Evolutionary conservation across 2,888 invertebrate species (phyloP).

Genomic region (Lypha dubia): DNA sequence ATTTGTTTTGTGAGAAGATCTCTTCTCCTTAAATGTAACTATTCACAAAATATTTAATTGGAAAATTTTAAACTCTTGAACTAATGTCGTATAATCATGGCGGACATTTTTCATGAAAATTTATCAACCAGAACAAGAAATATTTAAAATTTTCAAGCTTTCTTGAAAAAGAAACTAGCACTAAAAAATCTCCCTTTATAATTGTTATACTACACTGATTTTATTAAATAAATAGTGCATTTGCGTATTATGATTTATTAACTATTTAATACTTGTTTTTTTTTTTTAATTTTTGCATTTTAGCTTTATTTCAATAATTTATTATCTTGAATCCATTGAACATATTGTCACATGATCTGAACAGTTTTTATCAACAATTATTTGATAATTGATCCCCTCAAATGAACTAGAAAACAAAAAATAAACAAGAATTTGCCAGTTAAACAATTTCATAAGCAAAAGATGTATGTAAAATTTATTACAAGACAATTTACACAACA

Average conservation of each 20-base stretch:
- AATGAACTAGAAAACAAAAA: slow-evolving; percentile 23
- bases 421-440: slow-evolving; percentile 17
- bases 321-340: slow-evolving; percentile 32
- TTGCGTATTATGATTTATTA: slow-evolving; percentile 5
- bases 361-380: slow-evolving; percentile 24
- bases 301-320: neutral
- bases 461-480: neutral
- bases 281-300: slow-evolving; percentile 26
- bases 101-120: too few species aligned
- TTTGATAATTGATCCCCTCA: slow-evolving; percentile 45
- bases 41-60: too few species aligned
- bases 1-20: too few species aligned
- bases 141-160: neutral
- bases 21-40: too few species aligned
- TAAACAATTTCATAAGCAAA: slow-evolving; percentile 9
- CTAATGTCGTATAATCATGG: too few species aligned
- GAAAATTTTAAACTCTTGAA: too few species aligned
- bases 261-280: slow-evolving; percentile 20
- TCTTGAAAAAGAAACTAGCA: neutral
- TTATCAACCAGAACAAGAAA: too few species aligned
- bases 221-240: slow-evolving; percentile 1
- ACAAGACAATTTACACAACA: slow-evolving; percentile 11
- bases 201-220: slow-evolving; percentile 1
- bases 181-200: neutral
- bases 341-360: slow-evolving; percentile 52